These are phyloP conservation scores for Mastomys natalensis DNA, from an alignment of 2,113 vertebrate genomes.

Conservation along the genomic window DNA sequence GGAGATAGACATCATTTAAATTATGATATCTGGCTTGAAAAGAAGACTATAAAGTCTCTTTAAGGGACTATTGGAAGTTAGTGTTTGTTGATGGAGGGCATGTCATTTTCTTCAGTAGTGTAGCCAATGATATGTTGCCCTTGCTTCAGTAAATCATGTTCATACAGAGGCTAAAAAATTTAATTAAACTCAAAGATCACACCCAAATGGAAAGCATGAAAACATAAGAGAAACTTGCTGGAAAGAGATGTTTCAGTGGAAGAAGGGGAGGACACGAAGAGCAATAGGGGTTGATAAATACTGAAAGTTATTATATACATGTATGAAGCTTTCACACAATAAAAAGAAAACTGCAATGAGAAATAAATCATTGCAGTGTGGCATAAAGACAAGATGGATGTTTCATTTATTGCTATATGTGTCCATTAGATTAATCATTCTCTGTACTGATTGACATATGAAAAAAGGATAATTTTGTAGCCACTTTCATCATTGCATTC, in stretches of 20 bases:
- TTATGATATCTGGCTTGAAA: background rate
- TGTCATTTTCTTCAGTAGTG: background rate
- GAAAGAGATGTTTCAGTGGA: background rate
- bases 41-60: background rate
- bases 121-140: background rate
- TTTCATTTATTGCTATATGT: background rate
- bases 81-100: background rate
- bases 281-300: background rate
- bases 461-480: background rate
- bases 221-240: too few relatives aligned
- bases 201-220: background rate
- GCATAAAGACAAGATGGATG: background rate
- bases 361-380: background rate
- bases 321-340: background rate
- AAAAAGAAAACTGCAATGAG: background rate
- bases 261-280: too few relatives aligned
- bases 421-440: background rate
- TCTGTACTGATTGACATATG: background rate
- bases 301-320: background rate
- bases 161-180: too few relatives aligned
- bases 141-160: background rate
- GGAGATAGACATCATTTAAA: background rate
- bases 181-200: background rate
- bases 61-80: background rate
- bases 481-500: background rate